Evolutionary conservation across 2,888 invertebrate species (phyloP).

Genomic region (Melanophora roralis): DNA sequence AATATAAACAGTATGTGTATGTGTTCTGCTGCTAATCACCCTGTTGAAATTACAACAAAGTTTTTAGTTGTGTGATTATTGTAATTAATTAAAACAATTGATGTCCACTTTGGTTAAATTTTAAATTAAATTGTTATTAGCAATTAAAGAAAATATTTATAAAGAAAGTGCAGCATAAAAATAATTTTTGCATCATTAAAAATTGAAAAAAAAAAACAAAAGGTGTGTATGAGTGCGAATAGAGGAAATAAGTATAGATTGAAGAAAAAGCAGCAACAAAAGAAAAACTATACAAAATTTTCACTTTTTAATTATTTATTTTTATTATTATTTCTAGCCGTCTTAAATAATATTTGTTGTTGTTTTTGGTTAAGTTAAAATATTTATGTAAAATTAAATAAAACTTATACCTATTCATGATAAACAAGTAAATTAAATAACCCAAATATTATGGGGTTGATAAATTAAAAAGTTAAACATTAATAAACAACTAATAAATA

Average conservation of each 20-base stretch:
- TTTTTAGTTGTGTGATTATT: neutral
- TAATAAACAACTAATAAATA: neutral
- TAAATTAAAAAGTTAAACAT: neutral
- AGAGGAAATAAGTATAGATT: constrained; percentile 36
- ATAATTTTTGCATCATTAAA: constrained; percentile 23
- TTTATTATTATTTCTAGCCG: constrained; percentile 1
- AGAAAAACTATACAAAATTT: neutral
- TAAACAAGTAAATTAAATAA: neutral
- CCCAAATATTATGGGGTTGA: constrained; percentile 7
- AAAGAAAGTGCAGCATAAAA: constrained; percentile 8
- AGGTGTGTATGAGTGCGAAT: constrained; percentile 55
- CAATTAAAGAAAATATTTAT: neutral
- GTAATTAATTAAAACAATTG: too few relatives aligned
- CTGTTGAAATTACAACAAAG: neutral
- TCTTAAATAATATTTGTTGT: neutral
- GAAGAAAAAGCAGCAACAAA: neutral
- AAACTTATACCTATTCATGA: too few relatives aligned
- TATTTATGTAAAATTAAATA: neutral
- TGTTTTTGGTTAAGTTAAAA: neutral
- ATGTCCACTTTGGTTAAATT: too few relatives aligned
- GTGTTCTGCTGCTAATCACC: neutral
- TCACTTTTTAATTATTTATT: constrained; percentile 31
- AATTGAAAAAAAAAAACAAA: constrained; percentile 34
- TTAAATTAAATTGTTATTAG: neutral
- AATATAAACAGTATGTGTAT: neutral